These are phyloP conservation scores for Helobdella robusta DNA, from an alignment of 2,888 invertebrate genomes.

Conservation along the genomic window DNA sequence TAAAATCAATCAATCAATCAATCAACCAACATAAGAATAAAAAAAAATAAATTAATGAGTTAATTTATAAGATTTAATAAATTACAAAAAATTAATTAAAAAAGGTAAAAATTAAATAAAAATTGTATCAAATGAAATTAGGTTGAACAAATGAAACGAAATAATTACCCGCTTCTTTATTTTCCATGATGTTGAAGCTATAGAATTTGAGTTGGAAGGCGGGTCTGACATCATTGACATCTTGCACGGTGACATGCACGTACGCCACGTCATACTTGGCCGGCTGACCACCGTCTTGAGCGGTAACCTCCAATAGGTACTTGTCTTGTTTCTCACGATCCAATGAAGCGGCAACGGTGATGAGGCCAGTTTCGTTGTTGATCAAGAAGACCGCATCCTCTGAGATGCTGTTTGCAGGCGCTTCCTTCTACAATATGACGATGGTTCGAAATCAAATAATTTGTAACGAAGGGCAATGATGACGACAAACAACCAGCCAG, in stretches of 20 bases:
- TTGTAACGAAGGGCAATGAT: neutral
- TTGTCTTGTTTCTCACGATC: neutral
- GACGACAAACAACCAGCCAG: neutral
- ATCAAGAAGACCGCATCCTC: neutral
- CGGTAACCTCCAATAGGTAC: neutral
- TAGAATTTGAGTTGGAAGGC: neutral
- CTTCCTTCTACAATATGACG: neutral
- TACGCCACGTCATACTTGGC: neutral
- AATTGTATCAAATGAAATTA: too few species aligned
- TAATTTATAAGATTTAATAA: too few species aligned
- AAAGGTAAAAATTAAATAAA: too few species aligned
- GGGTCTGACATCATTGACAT: conserved; percentile 17
- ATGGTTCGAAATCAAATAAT: too few species aligned
- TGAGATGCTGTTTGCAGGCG: neutral
- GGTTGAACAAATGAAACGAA: too few species aligned
- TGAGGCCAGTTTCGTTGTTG: neutral
- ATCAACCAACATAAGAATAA: too few species aligned
- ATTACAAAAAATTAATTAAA: too few species aligned
- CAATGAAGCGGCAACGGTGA: neutral
- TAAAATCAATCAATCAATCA: too few species aligned
- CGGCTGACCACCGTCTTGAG: neutral
- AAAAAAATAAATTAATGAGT: too few species aligned
- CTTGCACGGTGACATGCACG: neutral
- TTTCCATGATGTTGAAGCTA: conserved; percentile 12
- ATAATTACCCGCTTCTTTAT: too few species aligned